Conservation (phyloP, 30 jellyfish, hydroid and myxozoan genomes). For the Euphysa ruthae region DNA sequence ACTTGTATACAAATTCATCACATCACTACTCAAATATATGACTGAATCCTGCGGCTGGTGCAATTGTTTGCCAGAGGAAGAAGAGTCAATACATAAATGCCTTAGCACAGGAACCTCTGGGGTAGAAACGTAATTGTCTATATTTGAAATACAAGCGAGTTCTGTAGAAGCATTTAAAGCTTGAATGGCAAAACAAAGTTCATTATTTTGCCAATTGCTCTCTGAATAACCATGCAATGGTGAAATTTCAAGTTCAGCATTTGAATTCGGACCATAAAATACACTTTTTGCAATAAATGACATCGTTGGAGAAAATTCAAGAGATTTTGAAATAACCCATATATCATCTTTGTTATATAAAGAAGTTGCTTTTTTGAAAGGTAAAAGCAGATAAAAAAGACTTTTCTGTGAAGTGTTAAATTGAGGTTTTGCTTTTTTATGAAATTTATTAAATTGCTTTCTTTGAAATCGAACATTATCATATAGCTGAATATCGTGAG, state of each 20-base stretch:
- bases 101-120: constrained; percentile 34
- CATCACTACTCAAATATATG: too few species aligned
- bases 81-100: too few species aligned
- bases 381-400: constrained; percentile 17
- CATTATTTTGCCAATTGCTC: constrained; percentile 5
- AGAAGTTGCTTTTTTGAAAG: constrained; percentile 35
- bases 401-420: not conserved
- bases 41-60: too few species aligned
- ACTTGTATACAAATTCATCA: too few species aligned
- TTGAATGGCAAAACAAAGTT: constrained; percentile 37
- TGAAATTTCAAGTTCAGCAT: constrained; percentile 37
- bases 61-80: too few species aligned
- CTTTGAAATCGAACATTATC: not conserved
- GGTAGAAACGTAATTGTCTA: constrained; percentile 1
- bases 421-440: too few species aligned
- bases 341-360: constrained; percentile 43
- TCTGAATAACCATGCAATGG: constrained; percentile 24
- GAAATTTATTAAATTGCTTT: not conserved
- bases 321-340: constrained; percentile 48
- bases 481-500: constrained; percentile 20
- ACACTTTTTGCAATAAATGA: constrained; percentile 56
- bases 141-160: constrained; percentile 35
- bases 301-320: constrained; percentile 17
- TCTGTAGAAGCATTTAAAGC: constrained; percentile 59
- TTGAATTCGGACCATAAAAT: constrained; percentile 59